These are phyloP conservation scores for Babylonia areolata DNA, from an alignment of 1,140 invertebrate genomes.

Conservation along the genomic window DNA sequence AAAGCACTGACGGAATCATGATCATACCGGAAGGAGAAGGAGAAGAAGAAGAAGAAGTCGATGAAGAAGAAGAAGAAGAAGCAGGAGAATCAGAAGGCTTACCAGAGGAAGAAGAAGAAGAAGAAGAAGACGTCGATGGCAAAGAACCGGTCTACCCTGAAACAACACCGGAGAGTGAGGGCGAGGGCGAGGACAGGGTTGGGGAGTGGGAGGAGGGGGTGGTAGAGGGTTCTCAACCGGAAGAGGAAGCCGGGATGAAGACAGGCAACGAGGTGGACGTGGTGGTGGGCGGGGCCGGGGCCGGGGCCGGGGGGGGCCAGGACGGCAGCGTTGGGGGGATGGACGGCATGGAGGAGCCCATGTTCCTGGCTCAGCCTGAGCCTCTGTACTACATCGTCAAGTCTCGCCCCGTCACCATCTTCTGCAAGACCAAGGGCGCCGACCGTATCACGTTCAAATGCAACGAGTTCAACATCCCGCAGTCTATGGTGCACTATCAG, in stretches of 20 bases:
- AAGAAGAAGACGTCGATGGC: neutral
- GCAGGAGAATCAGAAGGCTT: neutral
- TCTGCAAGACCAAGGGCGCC: slow-evolving; percentile 10
- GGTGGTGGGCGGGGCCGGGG: neutral
- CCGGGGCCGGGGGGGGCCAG: neutral
- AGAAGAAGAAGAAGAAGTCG: neutral
- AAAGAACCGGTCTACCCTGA: neutral
- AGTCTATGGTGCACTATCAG: slow-evolving; percentile 25
- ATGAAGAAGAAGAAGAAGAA: neutral
- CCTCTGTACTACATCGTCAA: slow-evolving; percentile 32
- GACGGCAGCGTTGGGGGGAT: too few relatives aligned
- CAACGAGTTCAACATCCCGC: neutral
- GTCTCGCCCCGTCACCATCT: slow-evolving; percentile 28
- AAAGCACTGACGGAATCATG: neutral
- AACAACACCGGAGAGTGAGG: neutral
- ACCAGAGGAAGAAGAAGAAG: too few relatives aligned
- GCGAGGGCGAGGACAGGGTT: neutral
- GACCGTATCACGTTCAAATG: slow-evolving; percentile 32
- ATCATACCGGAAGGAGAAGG: too few relatives aligned
- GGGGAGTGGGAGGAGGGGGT: too few relatives aligned
- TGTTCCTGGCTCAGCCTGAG: slow-evolving; percentile 27
- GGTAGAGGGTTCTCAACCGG: neutral
- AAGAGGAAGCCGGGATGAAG: neutral
- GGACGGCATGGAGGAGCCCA: neutral
- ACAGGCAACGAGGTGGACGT: neutral